These are phyloP conservation scores for Drosophila heteroneura DNA, from an alignment of 2,888 invertebrate species.

Conservation along the genomic window DNA sequence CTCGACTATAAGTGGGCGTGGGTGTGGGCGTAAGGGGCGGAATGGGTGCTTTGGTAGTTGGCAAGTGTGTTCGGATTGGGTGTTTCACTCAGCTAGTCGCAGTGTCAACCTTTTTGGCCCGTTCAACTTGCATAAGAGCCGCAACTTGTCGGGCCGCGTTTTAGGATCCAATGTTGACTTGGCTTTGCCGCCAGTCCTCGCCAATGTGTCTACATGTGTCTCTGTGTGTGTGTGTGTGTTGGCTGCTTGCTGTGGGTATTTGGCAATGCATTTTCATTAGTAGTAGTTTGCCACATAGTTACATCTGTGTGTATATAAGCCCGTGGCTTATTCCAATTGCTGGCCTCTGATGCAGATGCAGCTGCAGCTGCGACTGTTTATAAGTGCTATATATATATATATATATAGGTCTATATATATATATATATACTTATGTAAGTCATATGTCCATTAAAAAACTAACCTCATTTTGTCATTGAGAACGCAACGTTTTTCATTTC, in stretches of 20 bases:
- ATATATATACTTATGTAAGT: slow-evolving; percentile 15
- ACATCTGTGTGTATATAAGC: slow-evolving; percentile 29
- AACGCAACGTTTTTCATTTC: slow-evolving; percentile 27
- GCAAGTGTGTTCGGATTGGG: slow-evolving; percentile 1
- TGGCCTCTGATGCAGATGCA: slow-evolving; percentile 21
- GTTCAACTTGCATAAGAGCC: slow-evolving; percentile 32
- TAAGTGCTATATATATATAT: neutral
- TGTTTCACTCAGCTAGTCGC: slow-evolving; percentile 18
- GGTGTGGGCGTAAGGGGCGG: neutral
- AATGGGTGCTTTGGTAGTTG: neutral
- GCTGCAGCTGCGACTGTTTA: neutral
- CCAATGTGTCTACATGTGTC: slow-evolving; percentile 32
- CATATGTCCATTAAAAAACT: slow-evolving; percentile 32
- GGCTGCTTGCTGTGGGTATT: slow-evolving; percentile 9
- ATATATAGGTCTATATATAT: slow-evolving; percentile 1
- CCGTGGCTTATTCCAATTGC: slow-evolving; percentile 56
- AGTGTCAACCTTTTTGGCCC: slow-evolving; percentile 43
- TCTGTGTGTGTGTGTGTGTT: neutral
- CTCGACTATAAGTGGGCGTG: neutral
- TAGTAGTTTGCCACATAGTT: slow-evolving; percentile 22
- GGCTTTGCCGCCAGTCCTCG: slow-evolving; percentile 50
- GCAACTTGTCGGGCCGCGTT: slow-evolving; percentile 44
- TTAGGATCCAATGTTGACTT: slow-evolving; percentile 54
- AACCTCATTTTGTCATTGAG: slow-evolving; percentile 3
- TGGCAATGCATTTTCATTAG: slow-evolving; percentile 51